Conservation (phyloP, 2,797 vertebrate species). For the Ceyx erithaca region DNA sequence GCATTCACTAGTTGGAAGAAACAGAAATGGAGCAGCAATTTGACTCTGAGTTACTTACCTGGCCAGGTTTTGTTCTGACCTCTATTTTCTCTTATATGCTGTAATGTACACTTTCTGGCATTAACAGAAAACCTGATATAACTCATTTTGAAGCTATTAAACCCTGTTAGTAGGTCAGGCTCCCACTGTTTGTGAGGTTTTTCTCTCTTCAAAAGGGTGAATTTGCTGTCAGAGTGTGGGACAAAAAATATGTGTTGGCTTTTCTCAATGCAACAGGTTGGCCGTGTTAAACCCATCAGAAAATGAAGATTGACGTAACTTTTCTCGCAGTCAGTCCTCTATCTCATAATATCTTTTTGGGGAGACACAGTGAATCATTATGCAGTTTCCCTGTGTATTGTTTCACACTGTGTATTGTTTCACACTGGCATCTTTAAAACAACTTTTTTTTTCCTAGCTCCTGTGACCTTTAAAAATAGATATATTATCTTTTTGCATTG, state of each 20-base stretch:
- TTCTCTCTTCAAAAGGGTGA: background rate
- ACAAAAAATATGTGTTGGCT: background rate
- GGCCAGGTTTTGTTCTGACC: background rate
- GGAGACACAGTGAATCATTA: background rate
- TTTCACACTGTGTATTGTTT: background rate
- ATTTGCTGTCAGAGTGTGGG: background rate
- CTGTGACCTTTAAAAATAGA: background rate
- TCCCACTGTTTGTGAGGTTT: background rate
- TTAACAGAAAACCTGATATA: background rate
- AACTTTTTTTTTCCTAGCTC: background rate
- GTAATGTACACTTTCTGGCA: background rate
- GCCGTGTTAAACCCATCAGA: background rate
- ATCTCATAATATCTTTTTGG: background rate
- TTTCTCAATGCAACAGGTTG: background rate
- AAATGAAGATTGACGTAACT: background rate
- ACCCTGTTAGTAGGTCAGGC: background rate
- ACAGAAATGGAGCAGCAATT: constrained; percentile 34
- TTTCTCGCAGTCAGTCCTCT: background rate
- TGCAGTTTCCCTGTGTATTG: background rate
- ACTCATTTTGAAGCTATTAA: background rate
- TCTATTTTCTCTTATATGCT: background rate
- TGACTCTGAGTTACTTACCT: constrained; percentile 9
- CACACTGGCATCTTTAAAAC: background rate
- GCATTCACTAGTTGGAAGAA: constrained; percentile 42
- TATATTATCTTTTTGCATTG: background rate